Percentiles rank a stretch among this genome's conserved stretches.
phyloP scores from a whole-genome alignment of 2,797 vertebrate species.

The Vultur gryphus region DNA sequence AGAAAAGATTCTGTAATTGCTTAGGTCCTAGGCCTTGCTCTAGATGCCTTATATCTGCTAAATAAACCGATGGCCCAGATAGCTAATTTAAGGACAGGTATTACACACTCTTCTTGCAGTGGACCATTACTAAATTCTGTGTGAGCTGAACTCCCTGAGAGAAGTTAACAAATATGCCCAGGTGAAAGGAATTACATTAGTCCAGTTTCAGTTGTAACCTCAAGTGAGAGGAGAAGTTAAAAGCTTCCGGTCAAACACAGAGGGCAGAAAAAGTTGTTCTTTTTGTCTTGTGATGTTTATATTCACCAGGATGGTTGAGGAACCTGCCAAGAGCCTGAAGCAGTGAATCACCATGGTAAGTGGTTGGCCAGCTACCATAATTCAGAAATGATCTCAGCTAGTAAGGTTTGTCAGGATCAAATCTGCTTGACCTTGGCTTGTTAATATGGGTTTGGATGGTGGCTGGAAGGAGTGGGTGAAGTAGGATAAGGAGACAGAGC shows the following conservation, averaged over 20 bases:
- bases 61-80: not conserved
- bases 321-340: not conserved
- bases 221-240: not conserved
- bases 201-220: not conserved
- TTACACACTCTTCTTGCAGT: not conserved
- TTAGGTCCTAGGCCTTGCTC: not conserved
- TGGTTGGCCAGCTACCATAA: not conserved
- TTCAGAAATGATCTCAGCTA: not conserved
- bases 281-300: not conserved
- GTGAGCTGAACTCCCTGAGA: not conserved
- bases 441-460: not conserved
- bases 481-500: not conserved
- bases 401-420: not conserved
- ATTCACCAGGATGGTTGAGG: not conserved
- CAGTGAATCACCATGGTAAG: not conserved
- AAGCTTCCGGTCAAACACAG: not conserved
- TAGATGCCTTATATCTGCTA: not conserved
- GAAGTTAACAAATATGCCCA: not conserved
- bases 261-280: not conserved
- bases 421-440: not conserved
- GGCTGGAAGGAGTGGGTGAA: not conserved
- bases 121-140: not conserved
- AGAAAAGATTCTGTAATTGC: not conserved
- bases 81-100: not conserved
- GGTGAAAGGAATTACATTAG: not conserved